A percentile compares a stretch with the other conserved stretches of the same genome.
phyloP scores from a whole-genome alignment of 1,140 invertebrate species.

The Hydropsyche tenuis region DNA sequence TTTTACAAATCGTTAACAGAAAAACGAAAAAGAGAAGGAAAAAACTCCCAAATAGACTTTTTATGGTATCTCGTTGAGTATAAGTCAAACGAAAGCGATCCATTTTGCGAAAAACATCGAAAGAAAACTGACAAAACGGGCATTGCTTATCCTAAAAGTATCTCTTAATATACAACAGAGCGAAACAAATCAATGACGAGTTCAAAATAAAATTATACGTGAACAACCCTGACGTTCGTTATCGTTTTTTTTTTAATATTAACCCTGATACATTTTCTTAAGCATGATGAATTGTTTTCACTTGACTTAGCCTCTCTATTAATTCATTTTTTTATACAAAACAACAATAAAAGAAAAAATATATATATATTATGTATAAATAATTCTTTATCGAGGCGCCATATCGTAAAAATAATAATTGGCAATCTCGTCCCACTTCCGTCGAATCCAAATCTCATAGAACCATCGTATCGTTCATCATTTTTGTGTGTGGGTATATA shows the following conservation, averaged over 20 bases:
- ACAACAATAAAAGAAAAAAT: constrained; percentile 11
- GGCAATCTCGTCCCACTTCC: background rate
- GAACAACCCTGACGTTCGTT: background rate
- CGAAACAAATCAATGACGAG: too few species aligned
- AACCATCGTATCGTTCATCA: background rate
- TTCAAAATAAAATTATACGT: background rate
- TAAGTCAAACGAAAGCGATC: constrained; percentile 34
- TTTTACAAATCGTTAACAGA: background rate
- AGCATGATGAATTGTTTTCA: constrained; percentile 27
- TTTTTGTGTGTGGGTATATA: constrained; percentile 6
- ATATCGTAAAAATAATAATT: constrained; percentile 7
- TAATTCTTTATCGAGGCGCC: background rate
- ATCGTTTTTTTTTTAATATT: background rate
- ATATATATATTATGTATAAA: too few species aligned
- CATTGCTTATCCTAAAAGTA: too few species aligned
- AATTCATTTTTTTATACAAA: background rate
- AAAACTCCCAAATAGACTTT: background rate
- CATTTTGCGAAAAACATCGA: constrained; percentile 15
- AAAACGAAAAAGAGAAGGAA: background rate
- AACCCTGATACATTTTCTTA: background rate
- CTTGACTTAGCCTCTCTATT: constrained; percentile 22
- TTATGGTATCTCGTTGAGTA: background rate
- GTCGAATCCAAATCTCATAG: background rate
- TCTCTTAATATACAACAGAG: too few species aligned
- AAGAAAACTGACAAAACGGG: too few species aligned